phyloP scores from a whole-genome alignment of 2,888 invertebrate species.

The Imbricaverruca yamaguchii region DNA sequence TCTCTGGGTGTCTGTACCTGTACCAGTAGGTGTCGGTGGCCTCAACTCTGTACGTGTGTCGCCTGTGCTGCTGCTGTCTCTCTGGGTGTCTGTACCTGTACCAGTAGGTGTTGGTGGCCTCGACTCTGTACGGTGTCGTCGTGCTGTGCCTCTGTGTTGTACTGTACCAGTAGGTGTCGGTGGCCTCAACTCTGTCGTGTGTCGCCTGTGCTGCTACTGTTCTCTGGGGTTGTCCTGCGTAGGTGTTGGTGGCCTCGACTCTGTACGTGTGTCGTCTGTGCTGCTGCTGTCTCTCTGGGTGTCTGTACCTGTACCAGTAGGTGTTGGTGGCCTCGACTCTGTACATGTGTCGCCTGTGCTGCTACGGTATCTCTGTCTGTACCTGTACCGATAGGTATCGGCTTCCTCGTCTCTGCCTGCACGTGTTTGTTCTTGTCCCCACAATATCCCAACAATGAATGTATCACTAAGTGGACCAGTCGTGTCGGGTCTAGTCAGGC shows the following conservation, averaged over 20 bases:
- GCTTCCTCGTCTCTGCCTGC: too few species aligned
- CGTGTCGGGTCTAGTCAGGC: too few species aligned
- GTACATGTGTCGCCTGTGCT: background rate
- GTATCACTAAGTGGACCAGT: too few species aligned
- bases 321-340: too few species aligned
- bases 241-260: too few species aligned
- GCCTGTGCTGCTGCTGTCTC: background rate
- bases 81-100: background rate
- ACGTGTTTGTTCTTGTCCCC: too few species aligned
- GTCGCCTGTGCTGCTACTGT: background rate
- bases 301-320: background rate
- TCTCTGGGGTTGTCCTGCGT: background rate
- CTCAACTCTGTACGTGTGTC: too few species aligned
- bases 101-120: background rate
- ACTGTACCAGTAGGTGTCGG: background rate
- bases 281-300: background rate
- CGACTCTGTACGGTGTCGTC: too few species aligned
- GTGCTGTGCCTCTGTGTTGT: background rate
- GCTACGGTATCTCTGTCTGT: background rate
- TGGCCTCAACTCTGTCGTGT: background rate
- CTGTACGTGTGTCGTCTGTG: background rate
- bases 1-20: background rate
- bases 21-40: background rate
- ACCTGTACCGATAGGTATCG: background rate
- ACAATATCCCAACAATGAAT: too few species aligned